These are phyloP conservation scores for Octonoba sinensis DNA, from an alignment of 2,888 invertebrate species.

Conservation along the genomic window DNA sequence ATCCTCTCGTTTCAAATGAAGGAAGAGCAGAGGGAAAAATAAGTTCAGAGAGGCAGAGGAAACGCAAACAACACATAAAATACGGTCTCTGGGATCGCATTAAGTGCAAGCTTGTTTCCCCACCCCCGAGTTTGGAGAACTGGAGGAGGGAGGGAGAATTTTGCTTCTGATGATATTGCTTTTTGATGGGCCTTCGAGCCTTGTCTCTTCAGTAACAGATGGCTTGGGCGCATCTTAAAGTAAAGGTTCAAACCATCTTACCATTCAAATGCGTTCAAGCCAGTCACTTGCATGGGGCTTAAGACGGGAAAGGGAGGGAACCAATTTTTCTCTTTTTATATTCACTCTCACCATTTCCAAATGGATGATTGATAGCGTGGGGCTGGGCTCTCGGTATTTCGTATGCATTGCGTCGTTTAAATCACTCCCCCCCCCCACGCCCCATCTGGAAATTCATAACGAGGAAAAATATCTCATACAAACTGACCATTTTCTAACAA, in stretches of 20 bases:
- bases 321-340: conserved; percentile 9
- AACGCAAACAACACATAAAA: conserved; percentile 27
- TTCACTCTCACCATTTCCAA: conserved; percentile 16
- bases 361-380: conserved; percentile 43
- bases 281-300: too few relatives aligned
- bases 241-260: conserved; percentile 32
- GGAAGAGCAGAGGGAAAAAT: not conserved
- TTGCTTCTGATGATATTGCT: conserved; percentile 40
- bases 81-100: conserved; percentile 31
- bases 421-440: too few relatives aligned
- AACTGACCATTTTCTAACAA: too few relatives aligned
- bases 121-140: conserved; percentile 1
- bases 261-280: conserved; percentile 30
- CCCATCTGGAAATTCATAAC: too few relatives aligned
- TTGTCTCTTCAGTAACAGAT: conserved; percentile 44
- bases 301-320: not conserved
- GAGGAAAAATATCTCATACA: too few relatives aligned
- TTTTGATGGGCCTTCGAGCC: conserved; percentile 40
- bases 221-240: conserved; percentile 25
- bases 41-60: not conserved
- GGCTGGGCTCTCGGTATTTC: too few relatives aligned
- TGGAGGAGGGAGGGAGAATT: conserved; percentile 16
- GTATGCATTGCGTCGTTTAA: too few relatives aligned
- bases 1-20: too few relatives aligned
- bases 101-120: not conserved